phyloP scores from a whole-genome alignment of 2,888 invertebrate genomes.

The Conistra vaccinii region DNA sequence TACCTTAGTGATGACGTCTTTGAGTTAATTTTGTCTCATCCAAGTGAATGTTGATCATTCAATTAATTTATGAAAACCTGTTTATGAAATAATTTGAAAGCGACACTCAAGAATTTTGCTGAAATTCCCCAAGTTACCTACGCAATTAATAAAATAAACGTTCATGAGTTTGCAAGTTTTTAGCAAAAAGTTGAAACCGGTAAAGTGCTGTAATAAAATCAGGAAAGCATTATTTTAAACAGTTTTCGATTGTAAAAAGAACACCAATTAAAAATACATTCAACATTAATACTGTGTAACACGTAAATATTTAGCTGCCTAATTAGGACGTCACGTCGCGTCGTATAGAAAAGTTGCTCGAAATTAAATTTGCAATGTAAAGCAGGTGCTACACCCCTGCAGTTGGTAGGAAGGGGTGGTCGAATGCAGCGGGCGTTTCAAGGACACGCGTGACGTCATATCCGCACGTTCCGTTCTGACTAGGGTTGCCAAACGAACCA shows the following conservation, averaged over 20 bases:
- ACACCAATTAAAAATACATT: conserved; percentile 30
- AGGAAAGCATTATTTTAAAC: too few relatives aligned
- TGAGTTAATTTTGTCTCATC: conserved; percentile 9
- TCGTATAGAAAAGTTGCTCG: conserved; percentile 32
- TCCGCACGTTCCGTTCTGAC: conserved; percentile 33
- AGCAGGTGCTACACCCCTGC: conserved; percentile 57
- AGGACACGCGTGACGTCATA: conserved; percentile 76
- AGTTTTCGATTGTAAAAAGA: neutral
- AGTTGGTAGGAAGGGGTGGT: conserved; percentile 62
- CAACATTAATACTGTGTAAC: neutral
- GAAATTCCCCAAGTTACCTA: conserved; percentile 25
- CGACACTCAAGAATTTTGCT: neutral
- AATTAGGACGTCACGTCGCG: conserved; percentile 34
- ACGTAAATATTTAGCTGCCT: conserved; percentile 27
- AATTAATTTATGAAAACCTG: conserved; percentile 21
- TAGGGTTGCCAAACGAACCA: conserved; percentile 44
- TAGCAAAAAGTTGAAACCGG: neutral
- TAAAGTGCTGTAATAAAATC: neutral
- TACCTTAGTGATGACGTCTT: conserved; percentile 2
- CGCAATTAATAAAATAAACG: conserved; percentile 4
- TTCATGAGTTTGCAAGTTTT: conserved; percentile 20
- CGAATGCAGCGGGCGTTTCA: conserved; percentile 71
- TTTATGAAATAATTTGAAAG: conserved; percentile 18
- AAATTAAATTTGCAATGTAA: conserved; percentile 62
- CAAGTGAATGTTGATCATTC: neutral